Evolutionary conservation across 2,113 vertebrate species (phyloP).

Genomic region (Oreotrochilus melanogaster): DNA sequence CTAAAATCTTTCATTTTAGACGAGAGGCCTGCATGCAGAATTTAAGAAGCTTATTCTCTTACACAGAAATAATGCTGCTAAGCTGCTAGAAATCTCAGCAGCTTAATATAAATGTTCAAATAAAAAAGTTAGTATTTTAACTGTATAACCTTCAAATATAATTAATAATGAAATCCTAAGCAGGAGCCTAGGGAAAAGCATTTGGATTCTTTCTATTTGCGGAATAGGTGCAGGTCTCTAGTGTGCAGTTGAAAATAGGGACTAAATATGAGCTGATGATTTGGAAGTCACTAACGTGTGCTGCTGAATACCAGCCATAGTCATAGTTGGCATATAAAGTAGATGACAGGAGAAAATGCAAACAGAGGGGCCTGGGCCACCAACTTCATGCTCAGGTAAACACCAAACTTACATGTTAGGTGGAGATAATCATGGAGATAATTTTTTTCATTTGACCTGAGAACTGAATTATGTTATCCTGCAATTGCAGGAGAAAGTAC

Average conservation of each 20-base stretch:
- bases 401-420: not conserved
- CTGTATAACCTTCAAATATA: slow-evolving; percentile 77
- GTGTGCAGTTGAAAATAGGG: slow-evolving; percentile 61
- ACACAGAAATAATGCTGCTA: slow-evolving; percentile 73
- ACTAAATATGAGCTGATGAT: slow-evolving; percentile 60
- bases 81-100: slow-evolving; percentile 77
- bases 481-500: not conserved
- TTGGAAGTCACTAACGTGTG: slow-evolving; percentile 36
- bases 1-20: slow-evolving; percentile 70
- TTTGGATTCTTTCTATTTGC: slow-evolving; percentile 71
- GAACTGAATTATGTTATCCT: not conserved
- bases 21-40: slow-evolving; percentile 56
- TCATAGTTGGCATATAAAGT: slow-evolving; percentile 46
- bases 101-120: slow-evolving; percentile 79
- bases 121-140: slow-evolving; percentile 78
- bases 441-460: not conserved
- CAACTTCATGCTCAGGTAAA: not conserved
- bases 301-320: slow-evolving; percentile 20
- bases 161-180: slow-evolving; percentile 77
- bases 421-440: not conserved
- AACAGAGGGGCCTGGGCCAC: not conserved
- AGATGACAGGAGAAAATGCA: slow-evolving; percentile 33
- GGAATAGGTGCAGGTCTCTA: slow-evolving; percentile 69
- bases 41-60: slow-evolving; percentile 76
- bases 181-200: slow-evolving; percentile 51